A percentile compares a stretch with the other conserved stretches of the same genome.
Evolutionary conservation across 2,888 invertebrate genomes (phyloP).

Genomic region (Tetropium fuscum): DNA sequence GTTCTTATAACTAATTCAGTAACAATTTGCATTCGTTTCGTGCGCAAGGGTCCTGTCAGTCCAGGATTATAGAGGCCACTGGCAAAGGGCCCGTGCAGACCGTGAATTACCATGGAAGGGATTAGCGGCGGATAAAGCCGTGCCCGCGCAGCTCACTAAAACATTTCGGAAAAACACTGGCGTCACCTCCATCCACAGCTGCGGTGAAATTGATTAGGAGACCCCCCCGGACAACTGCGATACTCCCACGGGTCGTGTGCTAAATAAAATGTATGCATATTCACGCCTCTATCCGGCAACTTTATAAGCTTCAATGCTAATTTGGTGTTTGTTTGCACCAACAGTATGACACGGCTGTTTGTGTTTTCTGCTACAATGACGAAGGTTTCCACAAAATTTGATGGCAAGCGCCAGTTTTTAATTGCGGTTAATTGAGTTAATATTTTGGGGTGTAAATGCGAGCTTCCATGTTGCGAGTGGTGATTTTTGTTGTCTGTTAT

Average conservation of each 20-base stretch:
- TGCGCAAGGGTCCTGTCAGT: constrained; percentile 6
- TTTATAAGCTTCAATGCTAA: constrained; percentile 24
- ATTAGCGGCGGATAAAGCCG: constrained; percentile 19
- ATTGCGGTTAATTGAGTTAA: no score
- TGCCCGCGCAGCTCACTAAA: constrained; percentile 15
- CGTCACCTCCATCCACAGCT: constrained; percentile 22
- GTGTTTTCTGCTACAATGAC: no score
- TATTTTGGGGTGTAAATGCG: no score
- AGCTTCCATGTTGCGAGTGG: no score
- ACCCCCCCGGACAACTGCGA: constrained; percentile 6
- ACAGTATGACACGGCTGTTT: neutral
- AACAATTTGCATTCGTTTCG: constrained; percentile 14
- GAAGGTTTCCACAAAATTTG: no score
- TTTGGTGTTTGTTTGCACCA: constrained; percentile 19
- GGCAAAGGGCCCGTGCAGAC: constrained; percentile 12
- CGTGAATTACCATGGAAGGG: constrained; percentile 18
- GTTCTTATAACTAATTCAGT: constrained; percentile 14
- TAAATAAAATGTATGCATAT: constrained; percentile 39
- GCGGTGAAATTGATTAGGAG: constrained; percentile 36
- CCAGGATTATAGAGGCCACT: constrained; percentile 15
- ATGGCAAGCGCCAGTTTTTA: no score
- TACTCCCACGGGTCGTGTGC: constrained; percentile 22
- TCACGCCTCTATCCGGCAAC: constrained; percentile 28
- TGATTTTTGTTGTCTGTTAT: no score
- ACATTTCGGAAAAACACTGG: constrained; percentile 23